Conservation (phyloP, 2,113 vertebrate species). For the Actenoides hombroni region DNA sequence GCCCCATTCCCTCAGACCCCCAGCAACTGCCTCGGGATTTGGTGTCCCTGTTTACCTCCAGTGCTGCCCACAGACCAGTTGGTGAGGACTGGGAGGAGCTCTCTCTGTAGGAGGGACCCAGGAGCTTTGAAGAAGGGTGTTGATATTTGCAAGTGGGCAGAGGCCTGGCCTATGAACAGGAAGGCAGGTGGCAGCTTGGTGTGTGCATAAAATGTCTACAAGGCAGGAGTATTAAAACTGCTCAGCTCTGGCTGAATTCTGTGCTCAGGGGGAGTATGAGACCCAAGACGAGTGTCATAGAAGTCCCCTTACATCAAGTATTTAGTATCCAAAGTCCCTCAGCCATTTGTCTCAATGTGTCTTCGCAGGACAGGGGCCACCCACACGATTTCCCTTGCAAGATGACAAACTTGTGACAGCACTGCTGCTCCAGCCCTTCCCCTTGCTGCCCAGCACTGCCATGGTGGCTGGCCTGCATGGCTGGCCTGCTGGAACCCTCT, state of each 20-base stretch:
- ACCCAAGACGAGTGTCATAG: background rate
- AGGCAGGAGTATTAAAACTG: background rate
- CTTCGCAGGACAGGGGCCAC: background rate
- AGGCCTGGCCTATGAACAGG: background rate
- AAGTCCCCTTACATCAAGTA: background rate
- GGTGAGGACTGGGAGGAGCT: background rate
- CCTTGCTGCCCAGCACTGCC: accelerated
- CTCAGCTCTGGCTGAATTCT: background rate
- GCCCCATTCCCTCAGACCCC: background rate
- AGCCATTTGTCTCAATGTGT: background rate
- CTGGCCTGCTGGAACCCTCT: background rate
- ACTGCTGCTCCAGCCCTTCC: background rate
- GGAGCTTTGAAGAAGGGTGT: background rate
- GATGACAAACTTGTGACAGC: background rate
- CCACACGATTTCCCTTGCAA: background rate
- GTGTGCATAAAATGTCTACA: background rate
- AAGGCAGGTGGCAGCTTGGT: background rate
- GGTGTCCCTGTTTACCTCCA: background rate
- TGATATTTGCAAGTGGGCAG: background rate
- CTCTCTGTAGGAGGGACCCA: background rate
- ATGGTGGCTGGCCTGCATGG: background rate
- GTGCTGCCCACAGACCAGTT: accelerated
- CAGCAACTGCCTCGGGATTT: background rate
- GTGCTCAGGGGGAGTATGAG: background rate
- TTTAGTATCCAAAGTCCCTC: background rate